Evolutionary conservation across 2,888 invertebrate genomes (phyloP).

Genomic region (Diachrysia chrysitis): DNA sequence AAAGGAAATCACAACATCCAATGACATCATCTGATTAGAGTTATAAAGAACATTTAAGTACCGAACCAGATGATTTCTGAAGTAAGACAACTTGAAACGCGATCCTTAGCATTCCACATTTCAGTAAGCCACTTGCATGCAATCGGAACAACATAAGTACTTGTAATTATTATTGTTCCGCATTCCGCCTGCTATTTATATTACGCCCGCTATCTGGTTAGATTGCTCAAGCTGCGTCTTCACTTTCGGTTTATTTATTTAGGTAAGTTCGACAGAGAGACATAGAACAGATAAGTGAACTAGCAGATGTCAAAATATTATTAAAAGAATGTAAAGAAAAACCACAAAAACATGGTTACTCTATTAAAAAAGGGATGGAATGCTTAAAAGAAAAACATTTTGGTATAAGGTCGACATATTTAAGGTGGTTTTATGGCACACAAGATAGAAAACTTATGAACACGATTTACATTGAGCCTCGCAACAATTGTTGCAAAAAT

Average conservation of each 20-base stretch:
- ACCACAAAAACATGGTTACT: too few species aligned
- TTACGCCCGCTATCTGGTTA: neutral
- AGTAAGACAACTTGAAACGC: neutral
- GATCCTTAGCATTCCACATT: neutral
- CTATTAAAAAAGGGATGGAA: too few species aligned
- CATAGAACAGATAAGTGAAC: neutral
- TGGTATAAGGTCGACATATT: too few species aligned
- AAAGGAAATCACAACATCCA: too few species aligned
- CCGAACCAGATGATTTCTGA: neutral
- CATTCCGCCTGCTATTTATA: slow-evolving; percentile 6
- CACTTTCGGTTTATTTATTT: neutral
- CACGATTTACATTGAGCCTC: too few species aligned
- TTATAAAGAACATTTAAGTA: neutral
- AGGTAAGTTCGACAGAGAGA: neutral
- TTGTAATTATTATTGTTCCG: slow-evolving; percentile 6
- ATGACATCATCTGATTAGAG: neutral
- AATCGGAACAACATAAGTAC: slow-evolving; percentile 2
- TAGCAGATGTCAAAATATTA: neutral
- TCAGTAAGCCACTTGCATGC: slow-evolving; percentile 3
- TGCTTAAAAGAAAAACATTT: too few species aligned
- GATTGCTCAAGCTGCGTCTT: slow-evolving; percentile 1
- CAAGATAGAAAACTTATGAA: too few species aligned
- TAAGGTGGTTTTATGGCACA: too few species aligned
- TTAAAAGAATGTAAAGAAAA: too few species aligned
- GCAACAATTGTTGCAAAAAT: too few species aligned